Evolutionary conservation across 2,888 invertebrate genomes (phyloP).

Genomic region (Gymnocheta viridis): DNA sequence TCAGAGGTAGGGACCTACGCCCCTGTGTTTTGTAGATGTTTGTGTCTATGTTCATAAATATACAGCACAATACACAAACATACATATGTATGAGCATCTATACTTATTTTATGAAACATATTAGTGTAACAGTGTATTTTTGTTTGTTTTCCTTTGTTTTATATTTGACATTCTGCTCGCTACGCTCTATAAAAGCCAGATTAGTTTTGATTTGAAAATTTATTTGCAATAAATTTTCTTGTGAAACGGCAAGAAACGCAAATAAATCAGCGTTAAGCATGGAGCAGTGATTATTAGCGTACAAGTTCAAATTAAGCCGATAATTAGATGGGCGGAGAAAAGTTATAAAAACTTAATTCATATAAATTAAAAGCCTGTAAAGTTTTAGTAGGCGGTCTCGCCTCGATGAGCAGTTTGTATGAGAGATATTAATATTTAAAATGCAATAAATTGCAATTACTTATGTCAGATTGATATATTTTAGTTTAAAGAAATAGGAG

Average conservation of each 20-base stretch:
- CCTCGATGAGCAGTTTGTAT: slow-evolving; percentile 4
- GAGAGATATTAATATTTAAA: slow-evolving; percentile 2
- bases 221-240: slow-evolving; percentile 50
- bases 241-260: slow-evolving; percentile 45
- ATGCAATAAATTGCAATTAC: slow-evolving; percentile 39
- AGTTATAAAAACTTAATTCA: not conserved
- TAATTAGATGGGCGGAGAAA: slow-evolving; percentile 44
- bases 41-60: not conserved
- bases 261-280: slow-evolving; percentile 63
- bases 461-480: slow-evolving; percentile 29
- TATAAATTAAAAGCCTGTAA: slow-evolving; percentile 16
- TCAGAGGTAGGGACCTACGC: slow-evolving; percentile 8
- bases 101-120: slow-evolving; percentile 45
- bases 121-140: slow-evolving; percentile 6
- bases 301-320: slow-evolving; percentile 58
- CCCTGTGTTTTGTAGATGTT: slow-evolving; percentile 1
- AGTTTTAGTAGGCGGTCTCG: slow-evolving; percentile 15
- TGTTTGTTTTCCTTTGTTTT: slow-evolving; percentile 2
- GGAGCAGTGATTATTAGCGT: slow-evolving; percentile 54
- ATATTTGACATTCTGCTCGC: not conserved
- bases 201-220: slow-evolving; percentile 54
- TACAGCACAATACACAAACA: not conserved
- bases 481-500: slow-evolving; percentile 3
- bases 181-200: slow-evolving; percentile 33
- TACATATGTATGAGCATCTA: not conserved